Evolutionary conservation across 2,888 invertebrate species (phyloP), one percentile per base, ranked within the genome.

Genomic region (Embidobia sp.): DNA sequence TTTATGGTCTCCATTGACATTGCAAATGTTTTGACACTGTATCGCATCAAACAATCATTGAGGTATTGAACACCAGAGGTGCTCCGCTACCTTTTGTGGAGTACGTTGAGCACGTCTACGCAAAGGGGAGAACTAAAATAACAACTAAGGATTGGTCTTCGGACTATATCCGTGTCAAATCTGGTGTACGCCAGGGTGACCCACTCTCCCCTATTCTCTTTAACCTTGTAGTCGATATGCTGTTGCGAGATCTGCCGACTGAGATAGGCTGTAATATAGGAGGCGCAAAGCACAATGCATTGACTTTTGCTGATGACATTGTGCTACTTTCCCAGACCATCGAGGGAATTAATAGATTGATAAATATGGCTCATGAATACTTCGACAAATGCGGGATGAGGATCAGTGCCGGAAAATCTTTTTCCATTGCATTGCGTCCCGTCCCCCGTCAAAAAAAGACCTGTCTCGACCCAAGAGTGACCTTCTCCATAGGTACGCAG

Each of bases 101-200:
- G 5, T 63, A 69, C 10, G 13, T 75, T 5, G 16, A 0, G 6
- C 79, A 75, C 13, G 80, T 82, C 72, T 82, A 82, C 77, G 78
- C 15, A 78, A 80, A 78, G 57, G 35, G 80, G 59, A 78, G 78
- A 59, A 82, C 79, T 66, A 89, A 87, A 86, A 88, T 82, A 86
- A 87, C 78, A 88, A 89, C 29, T 1, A 29, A 26, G 1, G 11
- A 15, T 0, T 42, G 40, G 57, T 6, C 15, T 0, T 72, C 70
- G 1, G 16, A 6, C 49, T 64, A 5, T 7, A 35, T 76, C 5
- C 10, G 26, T 10, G 3, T 16, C 15, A 11, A 8, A 67, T 0
- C 88, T 87, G 88, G 90, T 84, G 86, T 91, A 86, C 61, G 73
- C 11, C 80, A 79, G 26, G 79, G 81, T 1, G 81, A 80, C 15